Evolutionary conservation across 2,888 invertebrate species (phyloP).

Genomic region (Rhodophaea formosa): DNA sequence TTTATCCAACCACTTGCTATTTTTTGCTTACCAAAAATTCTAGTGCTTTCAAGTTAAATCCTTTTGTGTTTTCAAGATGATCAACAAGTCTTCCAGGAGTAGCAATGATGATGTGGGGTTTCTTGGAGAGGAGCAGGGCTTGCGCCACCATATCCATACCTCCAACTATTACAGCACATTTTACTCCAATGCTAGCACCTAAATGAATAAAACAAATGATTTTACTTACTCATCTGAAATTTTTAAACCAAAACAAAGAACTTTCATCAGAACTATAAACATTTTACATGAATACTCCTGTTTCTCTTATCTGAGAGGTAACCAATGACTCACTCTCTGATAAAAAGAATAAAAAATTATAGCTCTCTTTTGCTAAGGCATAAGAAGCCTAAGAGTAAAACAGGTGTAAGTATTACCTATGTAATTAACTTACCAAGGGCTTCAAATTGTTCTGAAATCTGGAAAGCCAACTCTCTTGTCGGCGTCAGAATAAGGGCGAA

Average conservation of each 20-base stretch:
- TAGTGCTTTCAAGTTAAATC: slow-evolving; percentile 93
- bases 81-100: slow-evolving; percentile 98
- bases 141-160: slow-evolving; percentile 99
- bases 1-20: no score
- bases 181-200: slow-evolving; percentile 95
- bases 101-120: slow-evolving; percentile 98
- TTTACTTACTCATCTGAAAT: no score
- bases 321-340: no score
- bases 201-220: no score
- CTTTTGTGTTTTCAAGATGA: slow-evolving; percentile 98
- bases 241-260: no score
- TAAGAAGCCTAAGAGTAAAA: no score
- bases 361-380: no score
- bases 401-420: no score
- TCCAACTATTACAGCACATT: slow-evolving; percentile 97
- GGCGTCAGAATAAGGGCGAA: slow-evolving; percentile 97
- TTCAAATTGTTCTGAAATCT: slow-evolving; percentile 99
- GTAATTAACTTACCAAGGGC: slow-evolving; percentile 87
- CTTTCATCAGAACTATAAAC: no score
- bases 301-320: no score
- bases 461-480: slow-evolving; percentile 98
- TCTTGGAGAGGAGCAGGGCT: slow-evolving; percentile 93
- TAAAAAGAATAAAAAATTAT: no score
- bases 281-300: no score
- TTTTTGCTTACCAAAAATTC: slow-evolving; percentile 88